A percentile compares a stretch with the other conserved stretches of the same genome.
Evolutionary conservation across 2,797 vertebrate species (phyloP).

Genomic region (Peromyscus nudipes): DNA sequence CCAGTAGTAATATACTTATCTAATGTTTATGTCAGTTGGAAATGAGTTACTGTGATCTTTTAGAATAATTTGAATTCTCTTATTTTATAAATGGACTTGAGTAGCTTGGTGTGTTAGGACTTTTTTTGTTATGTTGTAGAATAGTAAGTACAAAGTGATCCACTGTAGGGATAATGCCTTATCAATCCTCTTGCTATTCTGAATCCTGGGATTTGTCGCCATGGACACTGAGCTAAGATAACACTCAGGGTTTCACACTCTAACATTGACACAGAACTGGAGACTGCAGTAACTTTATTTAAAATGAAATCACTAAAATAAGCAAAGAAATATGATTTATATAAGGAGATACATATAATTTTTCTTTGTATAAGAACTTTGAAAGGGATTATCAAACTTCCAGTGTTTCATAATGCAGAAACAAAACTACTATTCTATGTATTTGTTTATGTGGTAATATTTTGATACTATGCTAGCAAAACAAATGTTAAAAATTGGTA

Average conservation of each 20-base stretch:
- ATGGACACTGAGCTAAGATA: constrained; percentile 74
- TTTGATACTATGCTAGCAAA: not conserved
- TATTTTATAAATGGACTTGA: constrained; percentile 62
- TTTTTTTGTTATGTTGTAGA: constrained; percentile 68
- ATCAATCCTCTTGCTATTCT: constrained; percentile 69
- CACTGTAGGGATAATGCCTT: constrained; percentile 15
- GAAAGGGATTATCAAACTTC: not conserved
- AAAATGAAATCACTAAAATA: constrained; percentile 68
- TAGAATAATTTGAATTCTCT: constrained; percentile 76
- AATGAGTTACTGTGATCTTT: constrained; percentile 54
- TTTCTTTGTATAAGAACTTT: not conserved
- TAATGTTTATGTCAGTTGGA: constrained; percentile 54
- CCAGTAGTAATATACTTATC: constrained; percentile 70
- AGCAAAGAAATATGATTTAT: not conserved
- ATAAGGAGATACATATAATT: not conserved
- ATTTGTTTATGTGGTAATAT: not conserved
- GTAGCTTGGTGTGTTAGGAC: constrained; percentile 29
- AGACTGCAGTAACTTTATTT: constrained; percentile 55
- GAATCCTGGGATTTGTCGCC: constrained; percentile 66
- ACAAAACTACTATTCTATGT: not conserved
- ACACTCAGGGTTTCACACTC: constrained; percentile 70
- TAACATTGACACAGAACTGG: constrained; percentile 37
- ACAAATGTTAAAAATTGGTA: not conserved
- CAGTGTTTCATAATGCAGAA: not conserved
- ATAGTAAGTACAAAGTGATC: constrained; percentile 47